Conservation (phyloP, 1,140 invertebrate genomes). For the Aleiodes sp. region DNA sequence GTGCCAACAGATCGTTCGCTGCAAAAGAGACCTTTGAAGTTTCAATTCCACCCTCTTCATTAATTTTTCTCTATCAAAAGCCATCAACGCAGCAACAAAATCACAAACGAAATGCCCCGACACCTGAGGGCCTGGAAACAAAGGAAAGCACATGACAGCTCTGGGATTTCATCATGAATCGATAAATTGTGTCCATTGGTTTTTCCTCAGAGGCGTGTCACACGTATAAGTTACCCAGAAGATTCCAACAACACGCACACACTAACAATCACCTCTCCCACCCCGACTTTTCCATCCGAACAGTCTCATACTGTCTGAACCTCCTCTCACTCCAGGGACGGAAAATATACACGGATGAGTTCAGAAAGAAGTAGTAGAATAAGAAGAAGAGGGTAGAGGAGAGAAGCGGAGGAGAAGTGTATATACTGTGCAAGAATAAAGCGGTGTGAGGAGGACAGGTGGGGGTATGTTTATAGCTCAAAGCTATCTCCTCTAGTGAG, state of each 20-base stretch:
- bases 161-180: not conserved
- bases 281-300: too few relatives aligned
- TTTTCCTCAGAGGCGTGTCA: not conserved
- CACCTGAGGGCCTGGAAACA: too few relatives aligned
- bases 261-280: too few relatives aligned
- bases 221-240: not conserved
- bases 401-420: not conserved
- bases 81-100: too few relatives aligned
- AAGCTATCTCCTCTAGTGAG: slow-evolving; percentile 62
- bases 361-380: not conserved
- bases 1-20: too few relatives aligned
- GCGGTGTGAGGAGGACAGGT: slow-evolving; percentile 24
- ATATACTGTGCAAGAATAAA: not conserved
- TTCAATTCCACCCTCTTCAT: too few relatives aligned
- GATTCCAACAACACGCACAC: not conserved
- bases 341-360: not conserved
- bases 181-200: not conserved
- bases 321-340: not conserved
- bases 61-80: too few relatives aligned
- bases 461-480: slow-evolving; percentile 64
- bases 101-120: too few relatives aligned
- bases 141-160: too few relatives aligned
- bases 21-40: too few relatives aligned
- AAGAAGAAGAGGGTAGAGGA: not conserved
- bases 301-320: too few relatives aligned